These are phyloP conservation scores for Macropus fuliginosus DNA, from an alignment of 2,797 vertebrate genomes.

Conservation along the genomic window DNA sequence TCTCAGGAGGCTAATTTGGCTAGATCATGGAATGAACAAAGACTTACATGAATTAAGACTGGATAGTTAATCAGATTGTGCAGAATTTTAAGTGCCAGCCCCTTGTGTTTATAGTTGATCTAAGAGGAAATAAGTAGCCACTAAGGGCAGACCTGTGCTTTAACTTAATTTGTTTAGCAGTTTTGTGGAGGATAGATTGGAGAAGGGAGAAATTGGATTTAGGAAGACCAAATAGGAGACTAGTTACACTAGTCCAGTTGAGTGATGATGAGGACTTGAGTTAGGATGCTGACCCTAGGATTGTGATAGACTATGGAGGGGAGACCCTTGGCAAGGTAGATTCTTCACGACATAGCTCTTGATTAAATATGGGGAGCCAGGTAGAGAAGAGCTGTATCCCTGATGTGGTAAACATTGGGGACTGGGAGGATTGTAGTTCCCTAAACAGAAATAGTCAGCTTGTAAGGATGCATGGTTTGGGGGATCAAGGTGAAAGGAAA, in stretches of 20 bases:
- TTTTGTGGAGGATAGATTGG: not conserved
- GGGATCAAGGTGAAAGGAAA: not conserved
- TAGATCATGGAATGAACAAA: not conserved
- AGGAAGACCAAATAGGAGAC: not conserved
- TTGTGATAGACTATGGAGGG: not conserved
- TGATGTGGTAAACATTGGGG: not conserved
- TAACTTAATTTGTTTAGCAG: not conserved
- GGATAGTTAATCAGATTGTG: not conserved
- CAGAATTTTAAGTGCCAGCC: not conserved
- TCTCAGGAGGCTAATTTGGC: not conserved
- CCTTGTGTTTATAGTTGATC: not conserved
- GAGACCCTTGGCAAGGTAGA: not conserved
- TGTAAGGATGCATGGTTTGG: not conserved
- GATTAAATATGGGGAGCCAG: not conserved
- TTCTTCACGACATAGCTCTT: not conserved
- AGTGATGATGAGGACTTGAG: not conserved
- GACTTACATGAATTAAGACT: not conserved
- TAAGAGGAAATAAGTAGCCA: not conserved
- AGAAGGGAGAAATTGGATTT: not conserved
- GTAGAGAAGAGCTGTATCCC: not conserved
- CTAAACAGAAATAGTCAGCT: not conserved
- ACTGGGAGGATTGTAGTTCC: not conserved
- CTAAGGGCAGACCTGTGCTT: not conserved
- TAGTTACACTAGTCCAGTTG: not conserved
- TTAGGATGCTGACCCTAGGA: not conserved